Evolutionary conservation across 2,113 vertebrate species (phyloP), one percentile per base, ranked within the genome.

Genomic region (Gorsachius goisagi): DNA sequence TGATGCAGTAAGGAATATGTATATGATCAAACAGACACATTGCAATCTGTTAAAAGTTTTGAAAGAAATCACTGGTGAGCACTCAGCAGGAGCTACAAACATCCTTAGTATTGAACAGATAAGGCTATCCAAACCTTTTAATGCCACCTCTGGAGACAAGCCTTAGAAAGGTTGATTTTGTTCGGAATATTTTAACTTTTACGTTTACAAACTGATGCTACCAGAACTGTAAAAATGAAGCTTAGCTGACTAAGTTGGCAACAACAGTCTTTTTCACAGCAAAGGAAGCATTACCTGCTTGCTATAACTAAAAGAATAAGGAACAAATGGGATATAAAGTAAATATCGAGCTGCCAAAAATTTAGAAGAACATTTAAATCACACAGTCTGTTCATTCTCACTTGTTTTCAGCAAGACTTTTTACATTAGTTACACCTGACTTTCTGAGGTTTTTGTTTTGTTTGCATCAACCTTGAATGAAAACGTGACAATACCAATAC

Each of bases 171-270:
- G 28, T 56, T 92, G 64, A 91, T 76, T 90, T 84, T 89, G 63
- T 91, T 95, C 81, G 73, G 90, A 95, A 95, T 95, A 88, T 88
- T 95, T 95, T 90, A 85, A 44, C 62, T 95, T 94, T 94, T 88
- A 93, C 68, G 59, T 89, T 96, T 82, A 91, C 75, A 97, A 93
- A 94, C 33, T 78, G 75, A 84, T 84, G 49, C 14, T 81, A 85
- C 47, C 44, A 90, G 33, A 92, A 91, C 37, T 62, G 73, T 82
- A 94, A 89, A 97, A 94, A 94, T 74, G 32, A 92, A 79, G 76
- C 17, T 90, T 88, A 89, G 28, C 63, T 92, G 66, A 85, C 69
- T 88, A 83, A 95, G 45, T 67, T 93, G 85, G 52, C 56, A 95
- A 39, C 33, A 95, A 55, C 9, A 58, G 30, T 44, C 60, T 90